Evolutionary conservation across 2,888 invertebrate species (phyloP), one percentile per base, ranked within the genome.

Genomic region (Drosophila affinis): DNA sequence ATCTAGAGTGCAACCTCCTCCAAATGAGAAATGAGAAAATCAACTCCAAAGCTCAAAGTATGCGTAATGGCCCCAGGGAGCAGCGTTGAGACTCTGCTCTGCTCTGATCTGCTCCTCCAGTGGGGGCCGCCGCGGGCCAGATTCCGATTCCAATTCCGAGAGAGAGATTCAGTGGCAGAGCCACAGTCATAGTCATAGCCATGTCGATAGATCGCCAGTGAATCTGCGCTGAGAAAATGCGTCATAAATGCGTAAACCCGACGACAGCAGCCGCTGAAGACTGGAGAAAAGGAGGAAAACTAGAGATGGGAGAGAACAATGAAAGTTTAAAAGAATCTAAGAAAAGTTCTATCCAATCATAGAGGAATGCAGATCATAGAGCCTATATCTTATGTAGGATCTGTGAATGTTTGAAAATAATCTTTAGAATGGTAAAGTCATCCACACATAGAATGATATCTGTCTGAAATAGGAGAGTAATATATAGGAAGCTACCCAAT

Each of bases 211-310:
- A 39, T 39, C 7, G 39, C n/a, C 39, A 14, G 60, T 68, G 75
- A 67, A 53, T 65, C 55, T 68, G 72, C 77, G 86, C 82, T 89
- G 88, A 89, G 89, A 88, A 88, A 88, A 88, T 86, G 89, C 89
- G 88, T 88, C 89, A 88, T 88, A 88, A 89, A 88, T 89, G 88
- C 85, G 88, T 85, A 85, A 87, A 84, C 78, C 82, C 84, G 86
- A 89, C 74, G 89, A 89, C 78, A 81, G 61, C 70, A 49, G 62
- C 54, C 48, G 56, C 57, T 51, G 49, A 59, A 39, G 24, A 32
- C 58, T 45, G 49, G 10, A 4, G 34, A 18, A 17, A 32, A 29
- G 14, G 14, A 47, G 9, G 3, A 39, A 6, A 14, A 3, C 21
- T 32, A 62, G 48, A 39, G 62, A 51, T 62, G 57, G 39, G 10